Evolutionary conservation across 1,140 invertebrate genomes (phyloP), one percentile per base, ranked within the genome.

Genomic region (Aphidius ervi): DNA sequence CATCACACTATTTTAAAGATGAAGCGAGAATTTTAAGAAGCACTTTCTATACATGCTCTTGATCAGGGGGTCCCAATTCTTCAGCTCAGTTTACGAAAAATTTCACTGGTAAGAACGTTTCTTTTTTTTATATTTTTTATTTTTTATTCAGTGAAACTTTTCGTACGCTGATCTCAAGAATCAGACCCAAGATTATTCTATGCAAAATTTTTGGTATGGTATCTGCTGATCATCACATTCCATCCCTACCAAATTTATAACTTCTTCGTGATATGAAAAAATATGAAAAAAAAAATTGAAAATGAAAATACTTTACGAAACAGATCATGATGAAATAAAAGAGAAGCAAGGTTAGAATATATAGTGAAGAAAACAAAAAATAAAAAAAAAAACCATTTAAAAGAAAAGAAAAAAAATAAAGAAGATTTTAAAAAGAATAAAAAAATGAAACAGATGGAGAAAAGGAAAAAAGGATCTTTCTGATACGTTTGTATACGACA

Each of bases 221-320:
- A 70, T 67, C 68, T 71, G 69, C 70, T 65, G 69, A 67, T 72
- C 68, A 72, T 72, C 73, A 70, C 73, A 75, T 75, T 76, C 71
- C 74, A 59, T 59, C 61, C 59, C 66, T 47, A 52, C 53, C 23
- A 31, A 31, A 1, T 0, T 31, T 31, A 0, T 1, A 3, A 3
- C 4, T 31, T 31, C 4, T 31, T 31, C 23, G 37, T 53, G 23
- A 53, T 6, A 53, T 53, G 23, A 37, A 37, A 5, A 40, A 53
- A 39, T 42, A 40, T 5, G n/a, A n/a, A 53, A 42, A 39, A 53
- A 42, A 23, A 53, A 53, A 53, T 39, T 16, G 23, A 49, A 9
- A 41, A n/a, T n/a, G 31, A 43, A 23, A n/a, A 40, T 54, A 39
- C 52, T 31, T 54, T 39, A 16, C 2, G 23, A 31, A 31, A 31